Conservation (phyloP, 2,797 vertebrate genomes). For the Alca torda region DNA sequence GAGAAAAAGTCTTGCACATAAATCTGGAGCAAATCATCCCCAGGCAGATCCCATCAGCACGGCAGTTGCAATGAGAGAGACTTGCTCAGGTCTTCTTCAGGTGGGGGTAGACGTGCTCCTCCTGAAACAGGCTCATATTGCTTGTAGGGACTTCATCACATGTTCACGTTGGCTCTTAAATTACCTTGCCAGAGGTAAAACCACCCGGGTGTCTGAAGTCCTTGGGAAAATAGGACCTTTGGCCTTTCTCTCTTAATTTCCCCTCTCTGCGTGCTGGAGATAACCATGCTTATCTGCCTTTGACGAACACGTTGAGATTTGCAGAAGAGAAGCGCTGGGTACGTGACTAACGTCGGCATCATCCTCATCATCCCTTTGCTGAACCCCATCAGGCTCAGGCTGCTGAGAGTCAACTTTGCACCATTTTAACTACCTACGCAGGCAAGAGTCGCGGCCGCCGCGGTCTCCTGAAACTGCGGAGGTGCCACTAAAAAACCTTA, state of each 20-base stretch:
- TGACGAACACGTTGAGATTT: not conserved
- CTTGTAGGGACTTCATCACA: not conserved
- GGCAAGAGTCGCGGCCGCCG: not conserved
- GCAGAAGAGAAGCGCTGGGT: not conserved
- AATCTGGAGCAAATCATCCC: accelerated
- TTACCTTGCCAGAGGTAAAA: not conserved
- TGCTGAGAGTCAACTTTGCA: slow-evolving; percentile 17
- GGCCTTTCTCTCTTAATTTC: not conserved
- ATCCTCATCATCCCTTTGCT: not conserved
- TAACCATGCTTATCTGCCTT: slow-evolving; percentile 4
- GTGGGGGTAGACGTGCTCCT: not conserved
- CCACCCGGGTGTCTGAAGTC: not conserved
- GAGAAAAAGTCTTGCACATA: not conserved
- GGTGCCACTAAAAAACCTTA: not conserved
- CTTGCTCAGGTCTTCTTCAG: not conserved
- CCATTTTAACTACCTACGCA: not conserved
- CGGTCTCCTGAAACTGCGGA: not conserved
- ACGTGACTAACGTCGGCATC: not conserved
- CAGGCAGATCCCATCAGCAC: not conserved
- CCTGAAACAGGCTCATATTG: not conserved
- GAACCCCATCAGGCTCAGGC: not conserved
- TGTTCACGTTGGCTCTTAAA: accelerated
- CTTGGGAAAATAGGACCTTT: not conserved
- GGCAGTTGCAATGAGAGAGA: not conserved
- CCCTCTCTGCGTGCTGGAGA: not conserved